Base-by-base conservation (phyloP, 2,888 invertebrate genomes). In the Tanypteryx hageni region DNA sequence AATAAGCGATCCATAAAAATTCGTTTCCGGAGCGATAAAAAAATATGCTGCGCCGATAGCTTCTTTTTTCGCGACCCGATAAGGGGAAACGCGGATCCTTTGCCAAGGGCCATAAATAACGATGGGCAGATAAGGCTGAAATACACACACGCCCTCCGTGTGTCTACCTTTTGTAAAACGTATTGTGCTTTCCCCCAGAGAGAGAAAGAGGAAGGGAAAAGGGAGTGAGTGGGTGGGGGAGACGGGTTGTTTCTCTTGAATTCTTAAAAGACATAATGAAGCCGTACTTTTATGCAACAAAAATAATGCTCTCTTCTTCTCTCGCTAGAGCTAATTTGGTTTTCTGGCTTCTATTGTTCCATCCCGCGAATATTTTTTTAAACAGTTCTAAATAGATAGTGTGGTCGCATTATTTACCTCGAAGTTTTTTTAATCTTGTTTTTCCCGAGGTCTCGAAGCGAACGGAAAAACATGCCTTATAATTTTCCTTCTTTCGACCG, bases 221-320 rank as follows among this genome's bases (percentile, higher is more conserved):
- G 76, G 22, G 76, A 5, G n/a, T 18, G 5, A 64, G 64, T 64
- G 64, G 16, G n/a, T 16, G 68, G n/a, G 10, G n/a, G 11, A n/a
- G 68, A 68, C 44, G 68, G 13, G 22, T 8, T 76, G 76, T 76
- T 76, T 76, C 64, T 89, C 64, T 59, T 59, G 59, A 59, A 86
- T 89, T 59, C 64, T 89, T 89, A 64, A 89, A 89, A 89, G 64
- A 58, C 61, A 89, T 89, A 89, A 89, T 89, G 89, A 89, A 89
- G 89, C 68, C 89, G 44, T 89, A 89, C 61, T 89, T 89, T 89
- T 68, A 64, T 89, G 89, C 58, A 86, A 86, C 31, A 89, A 86
- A 89, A 89, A 44, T 31, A n/a, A 31, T 7, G 2, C 68, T 61
- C 89, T 61, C 16, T 31, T 84, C 57, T 84, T 56, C 84, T 84